A percentile compares a stretch with the other conserved stretches of the same genome.
phyloP scores from a whole-genome alignment of 2,888 invertebrate species.

The Xylota segnis region DNA sequence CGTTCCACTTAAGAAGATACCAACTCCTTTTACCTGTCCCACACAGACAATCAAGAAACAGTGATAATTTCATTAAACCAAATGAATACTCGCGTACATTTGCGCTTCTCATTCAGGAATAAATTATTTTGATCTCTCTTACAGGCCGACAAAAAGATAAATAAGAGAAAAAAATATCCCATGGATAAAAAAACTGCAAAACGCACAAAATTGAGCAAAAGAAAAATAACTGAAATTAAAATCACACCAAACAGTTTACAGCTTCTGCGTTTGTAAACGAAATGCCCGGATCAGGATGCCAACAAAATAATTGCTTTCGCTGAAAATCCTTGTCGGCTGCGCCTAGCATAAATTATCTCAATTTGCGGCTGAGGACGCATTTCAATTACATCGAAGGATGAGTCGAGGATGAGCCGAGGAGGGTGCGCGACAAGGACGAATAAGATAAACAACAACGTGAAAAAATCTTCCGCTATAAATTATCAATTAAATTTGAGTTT shows the following conservation, averaged over 20 bases:
- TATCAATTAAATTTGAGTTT: constrained; percentile 71
- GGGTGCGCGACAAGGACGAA: constrained; percentile 10
- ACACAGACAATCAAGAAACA: constrained; percentile 43
- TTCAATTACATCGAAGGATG: constrained; percentile 70
- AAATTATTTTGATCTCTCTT: constrained; percentile 59
- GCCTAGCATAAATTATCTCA: constrained; percentile 73
- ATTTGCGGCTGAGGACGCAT: constrained; percentile 58
- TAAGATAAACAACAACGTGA: constrained; percentile 43
- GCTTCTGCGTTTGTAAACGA: constrained; percentile 64
- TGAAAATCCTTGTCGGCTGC: constrained; percentile 64
- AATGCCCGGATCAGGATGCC: constrained; percentile 62
- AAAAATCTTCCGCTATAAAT: constrained; percentile 49
- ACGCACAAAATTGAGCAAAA: constrained; percentile 52
- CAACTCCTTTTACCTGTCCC: constrained; percentile 38
- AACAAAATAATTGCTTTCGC: constrained; percentile 72
- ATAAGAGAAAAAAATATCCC: constrained; percentile 2
- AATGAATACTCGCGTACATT: constrained; percentile 49
- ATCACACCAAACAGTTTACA: constrained; percentile 70
- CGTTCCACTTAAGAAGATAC: constrained; percentile 4
- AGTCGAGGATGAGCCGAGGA: constrained; percentile 24
- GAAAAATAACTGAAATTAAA: constrained; percentile 67
- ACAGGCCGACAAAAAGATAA: constrained; percentile 8
- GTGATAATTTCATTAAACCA: constrained; percentile 66
- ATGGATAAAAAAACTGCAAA: constrained; percentile 30
- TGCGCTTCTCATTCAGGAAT: constrained; percentile 31